Percentiles rank a stretch among this genome's conserved stretches.
phyloP scores from a whole-genome alignment of 2,113 vertebrate species.

The Aspidoscelis tigris region DNA sequence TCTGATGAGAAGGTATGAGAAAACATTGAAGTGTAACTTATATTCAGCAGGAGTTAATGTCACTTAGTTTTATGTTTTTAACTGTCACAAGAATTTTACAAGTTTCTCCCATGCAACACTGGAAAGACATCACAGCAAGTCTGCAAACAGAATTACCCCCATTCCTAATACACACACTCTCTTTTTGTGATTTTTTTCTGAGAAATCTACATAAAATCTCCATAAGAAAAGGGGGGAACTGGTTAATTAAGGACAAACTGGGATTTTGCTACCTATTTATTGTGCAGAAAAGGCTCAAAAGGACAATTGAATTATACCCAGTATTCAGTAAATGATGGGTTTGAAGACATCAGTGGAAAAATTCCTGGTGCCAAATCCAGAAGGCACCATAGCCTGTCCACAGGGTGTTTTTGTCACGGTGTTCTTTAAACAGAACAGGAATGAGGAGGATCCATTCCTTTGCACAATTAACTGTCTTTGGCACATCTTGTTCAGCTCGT shows the following conservation, averaged over 20 bases:
- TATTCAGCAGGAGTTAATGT: conserved; percentile 4
- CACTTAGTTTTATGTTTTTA: conserved; percentile 36
- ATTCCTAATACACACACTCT: too few species aligned
- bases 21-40: conserved; percentile 21
- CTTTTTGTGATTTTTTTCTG: not conserved
- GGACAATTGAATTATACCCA: not conserved
- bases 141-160: not conserved
- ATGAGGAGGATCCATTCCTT: not conserved
- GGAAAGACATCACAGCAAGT: conserved; percentile 13
- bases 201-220: conserved; percentile 7
- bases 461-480: not conserved
- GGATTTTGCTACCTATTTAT: not conserved
- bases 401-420: conserved; percentile 5
- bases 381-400: not conserved
- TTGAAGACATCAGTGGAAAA: not conserved
- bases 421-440: not conserved
- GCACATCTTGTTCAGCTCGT: not conserved
- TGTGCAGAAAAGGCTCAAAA: conserved; percentile 5
- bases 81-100: conserved; percentile 16
- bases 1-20: conserved; percentile 2
- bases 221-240: not conserved
- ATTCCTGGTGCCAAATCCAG: conserved; percentile 17
- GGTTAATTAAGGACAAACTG: not conserved
- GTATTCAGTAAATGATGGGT: not conserved
- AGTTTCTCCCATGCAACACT: conserved; percentile 10